phyloP scores from a whole-genome alignment of 2,888 invertebrate genomes.

The Chelonus formosanus region DNA sequence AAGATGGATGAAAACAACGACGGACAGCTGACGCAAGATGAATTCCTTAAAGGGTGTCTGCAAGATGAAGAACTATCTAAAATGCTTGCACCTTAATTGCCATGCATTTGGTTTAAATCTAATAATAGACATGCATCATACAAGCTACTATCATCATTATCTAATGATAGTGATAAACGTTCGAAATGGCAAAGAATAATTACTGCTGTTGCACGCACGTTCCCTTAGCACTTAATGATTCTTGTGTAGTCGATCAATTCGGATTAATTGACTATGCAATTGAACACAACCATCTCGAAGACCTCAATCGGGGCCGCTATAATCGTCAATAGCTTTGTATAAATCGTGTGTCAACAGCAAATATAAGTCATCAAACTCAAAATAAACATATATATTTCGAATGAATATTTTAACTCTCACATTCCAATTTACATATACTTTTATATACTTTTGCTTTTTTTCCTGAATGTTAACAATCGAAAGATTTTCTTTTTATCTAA shows the following conservation, averaged over 20 bases:
- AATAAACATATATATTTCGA: too few relatives aligned
- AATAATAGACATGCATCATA: conserved; percentile 3
- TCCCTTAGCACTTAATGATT: background rate
- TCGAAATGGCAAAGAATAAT: conserved; percentile 17
- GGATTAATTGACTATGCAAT: background rate
- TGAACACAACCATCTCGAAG: too few relatives aligned
- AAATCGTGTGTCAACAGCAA: too few relatives aligned
- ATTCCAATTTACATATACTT: too few relatives aligned
- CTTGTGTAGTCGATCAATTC: conserved; percentile 7
- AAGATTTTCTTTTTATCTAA: too few relatives aligned
- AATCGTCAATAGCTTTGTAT: too few relatives aligned
- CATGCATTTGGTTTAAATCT: background rate
- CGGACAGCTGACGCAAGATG: conserved; percentile 96
- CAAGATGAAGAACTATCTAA: conserved; percentile 95
- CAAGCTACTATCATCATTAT: conserved; percentile 9
- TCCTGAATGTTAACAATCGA: too few relatives aligned
- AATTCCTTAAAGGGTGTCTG: conserved; percentile 97
- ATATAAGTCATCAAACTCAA: too few relatives aligned
- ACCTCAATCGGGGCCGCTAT: too few relatives aligned
- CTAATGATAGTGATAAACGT: conserved; percentile 12
- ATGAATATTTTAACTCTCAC: too few relatives aligned
- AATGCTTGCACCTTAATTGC: conserved; percentile 89
- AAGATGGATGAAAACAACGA: conserved; percentile 99
- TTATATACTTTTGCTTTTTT: too few relatives aligned
- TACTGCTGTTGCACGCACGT: conserved; percentile 18